Conservation (phyloP, 2,888 invertebrate species). For the Helleia helle region DNA sequence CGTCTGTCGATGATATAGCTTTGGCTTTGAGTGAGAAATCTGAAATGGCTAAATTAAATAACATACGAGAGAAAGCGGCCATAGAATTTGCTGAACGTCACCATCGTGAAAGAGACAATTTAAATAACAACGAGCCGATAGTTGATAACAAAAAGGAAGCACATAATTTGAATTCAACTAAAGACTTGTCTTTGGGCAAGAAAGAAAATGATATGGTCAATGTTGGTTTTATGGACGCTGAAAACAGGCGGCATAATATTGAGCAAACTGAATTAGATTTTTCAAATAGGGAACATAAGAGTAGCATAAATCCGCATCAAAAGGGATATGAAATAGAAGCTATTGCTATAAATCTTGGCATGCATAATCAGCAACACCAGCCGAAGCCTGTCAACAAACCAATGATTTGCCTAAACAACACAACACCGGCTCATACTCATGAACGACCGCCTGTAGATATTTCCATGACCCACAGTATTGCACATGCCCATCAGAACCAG, state of each 20-base stretch:
- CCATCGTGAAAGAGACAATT: slow-evolving; percentile 32
- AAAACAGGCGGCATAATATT: slow-evolving; percentile 40
- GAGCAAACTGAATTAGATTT: slow-evolving; percentile 36
- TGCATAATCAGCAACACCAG: slow-evolving; percentile 45
- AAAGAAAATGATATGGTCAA: slow-evolving; percentile 65
- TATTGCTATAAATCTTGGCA: slow-evolving; percentile 57
- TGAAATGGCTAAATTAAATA: slow-evolving; percentile 45
- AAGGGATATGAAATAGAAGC: slow-evolving; percentile 56
- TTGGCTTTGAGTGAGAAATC: slow-evolving; percentile 56
- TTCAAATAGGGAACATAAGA: slow-evolving; percentile 35
- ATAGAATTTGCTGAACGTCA: slow-evolving; percentile 31
- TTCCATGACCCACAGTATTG: slow-evolving; percentile 39
- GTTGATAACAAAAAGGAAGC: slow-evolving; percentile 36
- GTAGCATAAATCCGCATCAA: slow-evolving; percentile 33
- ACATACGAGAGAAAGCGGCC: slow-evolving; percentile 38
- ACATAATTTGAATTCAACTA: slow-evolving; percentile 30
- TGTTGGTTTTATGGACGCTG: slow-evolving; percentile 63
- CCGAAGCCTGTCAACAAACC: slow-evolving; percentile 41
- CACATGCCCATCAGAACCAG: slow-evolving; percentile 54
- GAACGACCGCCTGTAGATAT: slow-evolving; percentile 39
- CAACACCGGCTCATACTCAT: slow-evolving; percentile 48
- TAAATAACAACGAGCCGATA: slow-evolving; percentile 24
- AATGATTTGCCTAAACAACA: slow-evolving; percentile 31
- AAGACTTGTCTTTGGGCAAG: slow-evolving; percentile 37
- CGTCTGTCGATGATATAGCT: slow-evolving; percentile 56